Evolutionary conservation across 2,888 invertebrate genomes (phyloP).

Genomic region (Callosobruchus maculatus): DNA sequence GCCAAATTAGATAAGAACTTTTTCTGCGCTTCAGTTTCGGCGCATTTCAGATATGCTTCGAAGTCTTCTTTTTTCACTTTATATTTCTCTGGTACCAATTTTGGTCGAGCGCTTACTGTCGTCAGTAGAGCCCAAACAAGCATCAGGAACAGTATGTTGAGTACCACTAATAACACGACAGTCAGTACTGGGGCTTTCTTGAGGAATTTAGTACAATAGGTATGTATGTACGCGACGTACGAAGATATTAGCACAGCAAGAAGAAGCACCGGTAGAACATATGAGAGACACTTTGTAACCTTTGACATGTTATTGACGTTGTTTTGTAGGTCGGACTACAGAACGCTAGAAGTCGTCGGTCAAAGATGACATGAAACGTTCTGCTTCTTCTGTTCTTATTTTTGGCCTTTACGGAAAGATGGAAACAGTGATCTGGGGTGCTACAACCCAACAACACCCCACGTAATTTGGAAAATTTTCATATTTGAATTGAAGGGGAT

Average conservation of each 20-base stretch:
- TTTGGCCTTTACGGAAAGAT: too few relatives aligned
- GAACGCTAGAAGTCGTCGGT: background rate
- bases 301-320: background rate
- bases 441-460: too few relatives aligned
- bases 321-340: background rate
- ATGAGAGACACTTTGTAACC: background rate
- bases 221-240: background rate
- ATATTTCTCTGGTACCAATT: conserved; percentile 24
- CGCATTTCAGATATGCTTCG: conserved; percentile 6
- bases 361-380: too few relatives aligned
- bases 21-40: conserved; percentile 47
- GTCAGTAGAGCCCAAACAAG: conserved; percentile 25
- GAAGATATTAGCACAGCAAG: background rate
- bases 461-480: too few relatives aligned
- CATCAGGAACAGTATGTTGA: conserved; percentile 20
- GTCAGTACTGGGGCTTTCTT: background rate
- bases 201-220: background rate
- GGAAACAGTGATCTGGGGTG: too few relatives aligned
- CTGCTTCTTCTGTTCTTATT: too few relatives aligned
- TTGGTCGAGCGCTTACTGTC: conserved; percentile 18
- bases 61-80: conserved; percentile 17
- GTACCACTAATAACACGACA: background rate
- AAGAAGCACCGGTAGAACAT: background rate
- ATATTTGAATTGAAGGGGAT: too few relatives aligned
- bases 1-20: conserved; percentile 56